Evolutionary conservation across 2,888 invertebrate genomes (phyloP), one percentile per base, ranked within the genome.

Genomic region (Lucinisca nassula): DNA sequence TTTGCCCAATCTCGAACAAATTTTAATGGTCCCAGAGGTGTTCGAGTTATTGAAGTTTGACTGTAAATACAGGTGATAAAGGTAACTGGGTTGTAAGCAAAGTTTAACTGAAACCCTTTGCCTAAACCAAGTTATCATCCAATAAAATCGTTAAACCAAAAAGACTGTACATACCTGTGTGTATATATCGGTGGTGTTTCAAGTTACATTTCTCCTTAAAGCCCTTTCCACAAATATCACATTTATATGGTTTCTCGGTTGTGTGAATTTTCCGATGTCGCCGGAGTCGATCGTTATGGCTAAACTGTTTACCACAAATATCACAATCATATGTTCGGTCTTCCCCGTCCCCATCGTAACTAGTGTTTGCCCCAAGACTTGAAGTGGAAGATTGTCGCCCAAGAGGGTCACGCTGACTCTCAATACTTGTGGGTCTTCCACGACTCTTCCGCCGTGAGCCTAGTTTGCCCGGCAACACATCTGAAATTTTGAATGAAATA

Each of bases 241-340:
- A 90, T 81, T 90, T 90, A 55, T 90, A 90, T 0, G 90, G 90
- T 67, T 90, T 90, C 37, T 90, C 90, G 6, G 90, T 77, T 21
- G 90, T 90, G 84, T 90, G 90, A 51, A 90, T 90, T 51, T 90
- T 90, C 3, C 90, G 86, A 67, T 90, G 90, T n/a, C 90, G 79
- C 21, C 90, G 79, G 10, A 90, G 80, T 2, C 88, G 75, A 45
- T 90, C 90, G 73, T 90, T 90, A 77, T 90, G 90, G 61, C 86
- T 86, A 37, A 90, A 90, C 84, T 90, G 90, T 58, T 90, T 90
- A 1, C 88, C 88, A 51, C 90, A 90, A 21, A 90, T 86, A 73
- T 90, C 90, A 30, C 90, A 90, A 76, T 90, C 90, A 32, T 86
- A 90, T 0, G 90, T 90, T 17, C 88, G 82, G 72, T 90, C 90